Percentiles rank a stretch among this genome's conserved stretches.
These are phyloP conservation scores for Pygoscelis adeliae DNA, from an alignment of 2,113 vertebrate genomes.

Conservation along the genomic window DNA sequence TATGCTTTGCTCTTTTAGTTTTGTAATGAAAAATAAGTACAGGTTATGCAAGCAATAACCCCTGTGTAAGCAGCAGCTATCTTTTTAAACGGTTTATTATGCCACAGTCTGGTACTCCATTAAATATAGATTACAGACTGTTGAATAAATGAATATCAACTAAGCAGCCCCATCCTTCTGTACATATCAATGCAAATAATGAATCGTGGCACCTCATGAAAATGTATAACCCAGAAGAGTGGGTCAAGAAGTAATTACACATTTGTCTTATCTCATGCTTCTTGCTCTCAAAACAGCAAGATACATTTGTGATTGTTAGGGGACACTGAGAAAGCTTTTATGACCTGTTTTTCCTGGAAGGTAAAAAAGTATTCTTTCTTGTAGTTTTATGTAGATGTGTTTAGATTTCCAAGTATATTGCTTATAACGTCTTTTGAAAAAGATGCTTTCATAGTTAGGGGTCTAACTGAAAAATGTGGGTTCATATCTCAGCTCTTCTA, in stretches of 20 bases:
- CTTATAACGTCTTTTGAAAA: neutral
- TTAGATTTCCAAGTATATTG: neutral
- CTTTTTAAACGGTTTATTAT: slow-evolving; percentile 84
- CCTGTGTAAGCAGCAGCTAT: slow-evolving; percentile 76
- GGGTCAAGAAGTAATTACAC: slow-evolving; percentile 81
- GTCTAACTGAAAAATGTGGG: neutral
- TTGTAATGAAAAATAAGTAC: slow-evolving; percentile 85
- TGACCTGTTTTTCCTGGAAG: slow-evolving; percentile 22
- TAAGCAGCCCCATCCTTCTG: slow-evolving; percentile 72
- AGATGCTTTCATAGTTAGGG: neutral
- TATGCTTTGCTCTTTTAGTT: slow-evolving; percentile 82
- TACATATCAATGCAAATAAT: slow-evolving; percentile 81
- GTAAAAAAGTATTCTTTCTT: neutral
- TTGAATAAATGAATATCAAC: slow-evolving; percentile 86
- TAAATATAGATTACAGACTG: slow-evolving; percentile 85
- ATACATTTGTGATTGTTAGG: slow-evolving; percentile 31
- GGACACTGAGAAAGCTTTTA: neutral
- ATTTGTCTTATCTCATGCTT: slow-evolving; percentile 82
- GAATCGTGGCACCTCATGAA: slow-evolving; percentile 78
- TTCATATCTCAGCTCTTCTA: neutral
- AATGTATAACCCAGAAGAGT: slow-evolving; percentile 76
- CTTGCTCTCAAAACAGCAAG: slow-evolving; percentile 71
- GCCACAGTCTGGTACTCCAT: slow-evolving; percentile 82
- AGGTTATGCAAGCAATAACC: slow-evolving; percentile 85
- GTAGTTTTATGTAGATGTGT: neutral